Evolutionary conservation across 1,140 invertebrate species (phyloP), one percentile per base, ranked within the genome.

Genomic region (Drosophila nebulosa): DNA sequence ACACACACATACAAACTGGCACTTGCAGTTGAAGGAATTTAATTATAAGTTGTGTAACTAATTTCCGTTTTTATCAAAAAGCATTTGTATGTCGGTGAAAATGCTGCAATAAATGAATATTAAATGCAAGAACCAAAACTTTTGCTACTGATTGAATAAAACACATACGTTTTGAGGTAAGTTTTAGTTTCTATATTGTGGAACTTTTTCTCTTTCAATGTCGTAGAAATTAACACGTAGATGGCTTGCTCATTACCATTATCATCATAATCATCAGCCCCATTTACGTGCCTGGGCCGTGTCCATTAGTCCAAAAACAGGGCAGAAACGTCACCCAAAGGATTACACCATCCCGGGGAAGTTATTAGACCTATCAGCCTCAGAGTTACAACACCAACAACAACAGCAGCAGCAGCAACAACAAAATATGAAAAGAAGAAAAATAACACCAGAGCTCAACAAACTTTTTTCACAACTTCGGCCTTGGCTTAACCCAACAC

Each of bases 1-100:
- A 78, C 66, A 74, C 60, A 64, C 14, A 35, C 10, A 50, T 0
- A 70, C 22, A 50, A 1, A 36, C 4, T 10, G 22, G 16, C 10
- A 52, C 39, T 64, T 83, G 75, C 67, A 73, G 24, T 51, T 70
- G 59, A 75, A 69, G 81, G 81, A 86, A 86, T 86, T 86, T 86
- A 86, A 86, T 86, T 86, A 86, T 88, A 81, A 86, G 74, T 86
- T 86, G 74, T 86, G 78, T 69, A 88, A 86, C 81, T 86, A 88
- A 88, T 86, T 86, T 88, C 78, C 81, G 81, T 78, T 78, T 78
- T 78, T 78, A 56, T 80, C 69, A 69, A 67, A 70, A 74, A 76
- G 80, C 68, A 79, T 68, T 69, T 67, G 18, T 68, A 73, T 67
- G 18, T 58, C 53, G 30, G 53, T 16, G 30, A 57, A 84, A 75